Base-by-base conservation (phyloP, 2,797 vertebrate genomes). In the Poeciliopsis gracilis region DNA sequence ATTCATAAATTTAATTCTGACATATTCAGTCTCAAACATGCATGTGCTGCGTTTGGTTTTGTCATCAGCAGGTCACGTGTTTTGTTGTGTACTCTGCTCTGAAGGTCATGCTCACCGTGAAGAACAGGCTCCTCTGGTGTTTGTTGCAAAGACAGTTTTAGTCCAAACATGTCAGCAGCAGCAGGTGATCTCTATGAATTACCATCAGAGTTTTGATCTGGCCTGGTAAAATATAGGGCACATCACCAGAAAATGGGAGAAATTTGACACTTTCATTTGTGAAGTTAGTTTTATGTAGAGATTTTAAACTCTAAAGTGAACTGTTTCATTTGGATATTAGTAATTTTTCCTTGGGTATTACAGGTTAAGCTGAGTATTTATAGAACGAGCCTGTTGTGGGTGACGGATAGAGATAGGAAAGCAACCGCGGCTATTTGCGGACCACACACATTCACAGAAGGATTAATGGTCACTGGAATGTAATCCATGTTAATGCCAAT, bases 391-490 rank as follows among this genome's bases (percentile, higher is more conserved):
- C n/a, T 63, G 49, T 9, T 49, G 20, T 10, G 3, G 74, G 76
- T 81, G 79, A 83, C 33, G 0, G 71, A 80, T 63, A 57, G 28
- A 15, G 70, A 28, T 18, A 46, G 6, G 46, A 66, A 59, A n/a
- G 12, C 3, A 5, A 4, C 15, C 53, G 13, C 13, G 20, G 51
- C 33, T 87, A 79, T 87, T 86, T 86, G 23, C 77, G 71, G 72
- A 76, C 5, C 0, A 41, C 74, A 77, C 41, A 51, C 55, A 53
- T 57, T 49, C n/a, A 53, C 23, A 67, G 38, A 25, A 23, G 36
- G 49, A 75, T 1, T 10, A 41, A 63, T 53, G 67, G 16, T 51
- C 43, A 16, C 61, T 28, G 20, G 28, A 45, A 45, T 23, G 49
- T 45, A 12, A 70, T 55, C 33, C 47, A 0, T 12, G 18, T 75